Percentiles rank a stretch among this genome's conserved stretches.
Evolutionary conservation across 2,888 invertebrate species (phyloP).

Genomic region (Scaptomyza caliginosa): DNA sequence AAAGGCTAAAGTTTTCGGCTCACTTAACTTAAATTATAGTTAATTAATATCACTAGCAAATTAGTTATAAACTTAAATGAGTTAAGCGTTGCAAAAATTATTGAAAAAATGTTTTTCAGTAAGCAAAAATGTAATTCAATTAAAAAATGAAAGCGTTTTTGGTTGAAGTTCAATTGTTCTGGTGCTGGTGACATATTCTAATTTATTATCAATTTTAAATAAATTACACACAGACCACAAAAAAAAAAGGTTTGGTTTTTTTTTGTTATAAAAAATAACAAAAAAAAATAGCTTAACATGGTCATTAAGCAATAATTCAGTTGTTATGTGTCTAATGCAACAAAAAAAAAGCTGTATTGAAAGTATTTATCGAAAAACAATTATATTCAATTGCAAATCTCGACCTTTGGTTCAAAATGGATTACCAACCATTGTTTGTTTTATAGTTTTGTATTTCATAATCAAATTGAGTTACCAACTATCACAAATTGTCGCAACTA

Average conservation of each 20-base stretch:
- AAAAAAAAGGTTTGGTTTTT: no score
- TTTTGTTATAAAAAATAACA: no score
- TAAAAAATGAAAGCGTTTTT: neutral
- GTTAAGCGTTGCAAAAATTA: constrained; percentile 10
- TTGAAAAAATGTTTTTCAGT: neutral
- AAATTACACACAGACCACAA: neutral
- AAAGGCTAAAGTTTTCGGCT: neutral
- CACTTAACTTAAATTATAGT: constrained; percentile 7
- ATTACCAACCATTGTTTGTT: no score
- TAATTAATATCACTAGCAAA: constrained; percentile 9
- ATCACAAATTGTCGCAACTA: constrained; percentile 12
- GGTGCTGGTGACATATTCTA: neutral
- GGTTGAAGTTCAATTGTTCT: neutral
- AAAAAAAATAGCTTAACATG: no score
- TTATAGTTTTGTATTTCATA: neutral
- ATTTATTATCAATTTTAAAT: neutral
- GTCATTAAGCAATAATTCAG: no score
- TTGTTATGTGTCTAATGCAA: no score
- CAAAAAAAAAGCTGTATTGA: no score
- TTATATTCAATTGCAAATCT: no score
- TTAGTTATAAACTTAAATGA: constrained; percentile 9
- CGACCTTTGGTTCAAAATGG: no score
- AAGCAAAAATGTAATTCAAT: neutral
- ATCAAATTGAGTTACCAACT: constrained; percentile 22
- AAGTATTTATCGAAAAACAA: no score